These are phyloP conservation scores for Iphiclides podalirius DNA, from an alignment of 2,888 invertebrate species.

Conservation along the genomic window DNA sequence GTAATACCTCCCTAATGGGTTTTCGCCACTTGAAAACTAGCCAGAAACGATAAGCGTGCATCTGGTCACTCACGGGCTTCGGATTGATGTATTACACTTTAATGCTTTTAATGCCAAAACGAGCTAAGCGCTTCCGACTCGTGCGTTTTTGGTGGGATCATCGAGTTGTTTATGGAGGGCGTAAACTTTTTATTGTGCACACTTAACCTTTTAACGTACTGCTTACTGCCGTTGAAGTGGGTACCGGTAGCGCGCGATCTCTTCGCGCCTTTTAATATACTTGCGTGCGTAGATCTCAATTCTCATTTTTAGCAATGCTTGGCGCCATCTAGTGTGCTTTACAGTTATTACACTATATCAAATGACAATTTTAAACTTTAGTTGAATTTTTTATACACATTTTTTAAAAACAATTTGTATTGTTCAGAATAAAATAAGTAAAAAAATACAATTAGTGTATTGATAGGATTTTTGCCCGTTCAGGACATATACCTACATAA, in stretches of 20 bases:
- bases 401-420: no score
- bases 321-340: no score
- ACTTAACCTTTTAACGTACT: conserved; percentile 11
- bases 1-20: conserved; percentile 69
- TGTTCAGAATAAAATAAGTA: no score
- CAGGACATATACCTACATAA: no score
- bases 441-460: no score
- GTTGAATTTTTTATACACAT: no score
- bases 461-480: no score
- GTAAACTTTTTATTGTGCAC: conserved; percentile 17
- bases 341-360: no score
- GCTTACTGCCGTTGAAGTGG: conserved; percentile 7
- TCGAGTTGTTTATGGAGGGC: conserved; percentile 8
- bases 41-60: conserved; percentile 71
- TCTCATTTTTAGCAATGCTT: no score
- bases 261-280: neutral
- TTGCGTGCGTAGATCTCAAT: no score
- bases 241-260: neutral
- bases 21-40: conserved; percentile 76
- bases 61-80: conserved; percentile 63
- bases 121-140: conserved; percentile 46
- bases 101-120: conserved; percentile 63
- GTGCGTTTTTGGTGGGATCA: conserved; percentile 24
- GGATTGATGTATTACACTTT: conserved; percentile 66
- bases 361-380: no score